Evolutionary conservation across 1,140 invertebrate genomes (phyloP).

Genomic region (Drosophila tropicalis): DNA sequence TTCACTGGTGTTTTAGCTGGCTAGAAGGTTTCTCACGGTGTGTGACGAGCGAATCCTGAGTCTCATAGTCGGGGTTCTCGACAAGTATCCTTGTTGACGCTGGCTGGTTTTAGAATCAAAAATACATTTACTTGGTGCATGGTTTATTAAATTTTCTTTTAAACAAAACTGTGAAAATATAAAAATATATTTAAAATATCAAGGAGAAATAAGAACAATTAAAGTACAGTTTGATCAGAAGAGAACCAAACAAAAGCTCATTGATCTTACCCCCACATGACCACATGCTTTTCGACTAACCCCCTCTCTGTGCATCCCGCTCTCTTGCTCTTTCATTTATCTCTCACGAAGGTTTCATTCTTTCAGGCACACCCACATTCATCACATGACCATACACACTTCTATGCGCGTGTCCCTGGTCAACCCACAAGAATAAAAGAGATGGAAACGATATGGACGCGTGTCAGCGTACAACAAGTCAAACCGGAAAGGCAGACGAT

Average conservation of each 20-base stretch:
- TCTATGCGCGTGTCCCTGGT: conserved; percentile 50
- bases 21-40: too few relatives aligned
- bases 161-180: too few relatives aligned
- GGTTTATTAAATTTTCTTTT: too few relatives aligned
- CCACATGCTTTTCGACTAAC: background rate
- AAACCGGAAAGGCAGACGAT: conserved; percentile 50
- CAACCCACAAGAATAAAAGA: conserved; percentile 41
- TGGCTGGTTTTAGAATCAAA: too few relatives aligned
- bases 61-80: too few relatives aligned
- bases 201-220: background rate
- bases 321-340: background rate
- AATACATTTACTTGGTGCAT: too few relatives aligned
- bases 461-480: conserved; percentile 67
- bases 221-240: background rate
- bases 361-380: conserved; percentile 22
- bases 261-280: conserved; percentile 9
- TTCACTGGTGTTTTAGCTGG: too few relatives aligned
- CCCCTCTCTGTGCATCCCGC: background rate
- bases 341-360: conserved; percentile 2
- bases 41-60: too few relatives aligned
- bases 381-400: conserved; percentile 23
- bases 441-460: conserved; percentile 46
- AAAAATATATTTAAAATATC: too few relatives aligned
- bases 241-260: background rate
- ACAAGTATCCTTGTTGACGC: too few relatives aligned